phyloP scores from a whole-genome alignment of 2,113 vertebrate species.

The Turdus rufiventris region DNA sequence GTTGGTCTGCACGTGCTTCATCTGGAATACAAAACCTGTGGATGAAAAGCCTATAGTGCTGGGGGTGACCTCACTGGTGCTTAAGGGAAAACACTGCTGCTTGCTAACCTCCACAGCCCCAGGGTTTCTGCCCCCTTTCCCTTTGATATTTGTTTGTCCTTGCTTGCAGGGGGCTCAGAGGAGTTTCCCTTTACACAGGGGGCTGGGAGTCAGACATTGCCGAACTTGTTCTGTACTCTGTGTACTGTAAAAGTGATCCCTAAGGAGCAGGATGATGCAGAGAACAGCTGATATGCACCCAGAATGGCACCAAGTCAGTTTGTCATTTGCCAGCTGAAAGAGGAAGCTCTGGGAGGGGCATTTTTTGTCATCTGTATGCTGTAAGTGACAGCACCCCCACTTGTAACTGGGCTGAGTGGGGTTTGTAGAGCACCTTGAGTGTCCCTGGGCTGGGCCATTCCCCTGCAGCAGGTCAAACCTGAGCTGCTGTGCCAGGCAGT shows the following conservation, averaged over 20 bases:
- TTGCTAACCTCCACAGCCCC: background rate
- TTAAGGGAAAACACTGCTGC: background rate
- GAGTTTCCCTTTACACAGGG: background rate
- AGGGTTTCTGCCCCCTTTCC: background rate
- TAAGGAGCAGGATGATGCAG: background rate
- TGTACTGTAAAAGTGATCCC: background rate
- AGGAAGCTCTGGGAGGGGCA: background rate
- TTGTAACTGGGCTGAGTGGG: background rate
- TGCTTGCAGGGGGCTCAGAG: background rate
- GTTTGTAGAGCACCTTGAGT: background rate
- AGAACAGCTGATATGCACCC: background rate
- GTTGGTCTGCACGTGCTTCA: background rate
- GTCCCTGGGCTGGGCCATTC: background rate
- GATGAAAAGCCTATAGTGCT: background rate
- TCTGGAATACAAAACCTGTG: background rate
- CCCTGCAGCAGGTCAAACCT: accelerated
- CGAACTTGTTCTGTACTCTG: background rate
- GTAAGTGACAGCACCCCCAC: accelerated
- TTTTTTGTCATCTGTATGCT: accelerated
- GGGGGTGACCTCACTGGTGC: background rate
- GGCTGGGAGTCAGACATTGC: accelerated
- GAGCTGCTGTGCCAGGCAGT: background rate
- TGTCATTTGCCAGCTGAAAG: background rate
- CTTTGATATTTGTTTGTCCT: background rate
- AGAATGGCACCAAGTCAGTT: background rate